A percentile compares a stretch with the other conserved stretches of the same genome.
Evolutionary conservation across 2,888 invertebrate genomes (phyloP).

Genomic region (Smittia sp.): DNA sequence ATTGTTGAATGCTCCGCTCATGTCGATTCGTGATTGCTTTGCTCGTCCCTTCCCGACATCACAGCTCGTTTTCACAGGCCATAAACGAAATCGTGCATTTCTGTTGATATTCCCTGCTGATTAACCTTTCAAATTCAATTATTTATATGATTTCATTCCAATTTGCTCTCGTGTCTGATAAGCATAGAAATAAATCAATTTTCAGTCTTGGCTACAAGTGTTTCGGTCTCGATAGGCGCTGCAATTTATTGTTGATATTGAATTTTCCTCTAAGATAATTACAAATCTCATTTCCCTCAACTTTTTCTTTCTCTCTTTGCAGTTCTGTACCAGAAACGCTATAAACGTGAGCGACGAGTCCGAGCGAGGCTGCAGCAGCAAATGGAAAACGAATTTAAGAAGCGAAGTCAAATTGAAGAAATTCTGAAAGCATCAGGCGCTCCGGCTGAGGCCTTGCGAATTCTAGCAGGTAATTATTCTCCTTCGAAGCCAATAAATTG

Average conservation of each 20-base stretch:
- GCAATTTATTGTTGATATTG: constrained; percentile 13
- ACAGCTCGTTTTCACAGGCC: neutral
- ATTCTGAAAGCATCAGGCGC: constrained; percentile 75
- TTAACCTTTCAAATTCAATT: constrained; percentile 42
- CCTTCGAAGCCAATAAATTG: neutral
- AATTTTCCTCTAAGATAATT: constrained; percentile 23
- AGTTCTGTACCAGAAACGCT: constrained; percentile 86
- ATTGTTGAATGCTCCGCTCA: neutral
- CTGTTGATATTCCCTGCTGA: constrained; percentile 41
- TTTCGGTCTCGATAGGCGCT: neutral
- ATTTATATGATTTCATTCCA: constrained; percentile 40
- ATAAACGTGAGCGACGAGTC: constrained; percentile 82
- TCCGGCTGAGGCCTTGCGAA: constrained; percentile 70
- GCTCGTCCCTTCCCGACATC: neutral
- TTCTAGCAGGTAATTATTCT: constrained; percentile 67
- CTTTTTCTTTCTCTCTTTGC: constrained; percentile 49
- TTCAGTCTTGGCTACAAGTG: constrained; percentile 14
- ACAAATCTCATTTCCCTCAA: neutral
- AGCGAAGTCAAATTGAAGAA: constrained; percentile 76
- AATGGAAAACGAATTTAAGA: constrained; percentile 74
- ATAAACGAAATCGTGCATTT: constrained; percentile 22
- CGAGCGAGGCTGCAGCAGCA: constrained; percentile 83
- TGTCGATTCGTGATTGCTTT: neutral
- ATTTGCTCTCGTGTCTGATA: constrained; percentile 38
- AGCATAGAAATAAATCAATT: constrained; percentile 41